These are phyloP conservation scores for Drosophila suzukii DNA, from an alignment of 1,140 invertebrate species.

Conservation along the genomic window DNA sequence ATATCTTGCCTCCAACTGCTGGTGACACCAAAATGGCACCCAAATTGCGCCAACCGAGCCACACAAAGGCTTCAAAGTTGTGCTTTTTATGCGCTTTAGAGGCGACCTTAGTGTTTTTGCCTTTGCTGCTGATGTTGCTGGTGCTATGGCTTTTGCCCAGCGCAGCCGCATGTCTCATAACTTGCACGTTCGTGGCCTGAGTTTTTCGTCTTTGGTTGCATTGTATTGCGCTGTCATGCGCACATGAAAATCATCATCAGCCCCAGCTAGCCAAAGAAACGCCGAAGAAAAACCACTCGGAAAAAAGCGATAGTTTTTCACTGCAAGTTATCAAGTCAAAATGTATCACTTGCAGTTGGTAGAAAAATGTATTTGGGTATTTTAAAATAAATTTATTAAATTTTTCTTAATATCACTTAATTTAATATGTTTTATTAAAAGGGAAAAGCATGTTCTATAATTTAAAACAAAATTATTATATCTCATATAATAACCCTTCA, in stretches of 20 bases:
- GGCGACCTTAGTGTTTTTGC: constrained; percentile 64
- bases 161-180: constrained; percentile 57
- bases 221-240: constrained; percentile 81
- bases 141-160: constrained; percentile 23
- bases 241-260: constrained; percentile 74
- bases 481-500: no score
- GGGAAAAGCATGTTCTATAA: no score
- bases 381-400: neutral
- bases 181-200: constrained; percentile 76
- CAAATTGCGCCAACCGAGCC: constrained; percentile 68
- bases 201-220: constrained; percentile 67
- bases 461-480: no score
- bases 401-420: no score
- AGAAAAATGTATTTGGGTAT: no score
- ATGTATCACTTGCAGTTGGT: no score
- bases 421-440: no score
- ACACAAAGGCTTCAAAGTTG: constrained; percentile 64
- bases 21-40: constrained; percentile 76
- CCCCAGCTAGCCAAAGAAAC: constrained; percentile 16
- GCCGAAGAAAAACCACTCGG: constrained; percentile 12
- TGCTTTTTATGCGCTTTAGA: constrained; percentile 61
- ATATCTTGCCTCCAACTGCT: constrained; percentile 21
- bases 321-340: neutral
- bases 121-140: constrained; percentile 21
- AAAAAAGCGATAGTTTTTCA: constrained; percentile 12